Conservation (phyloP, 2,888 invertebrate species). For the Eulithis prunata region DNA sequence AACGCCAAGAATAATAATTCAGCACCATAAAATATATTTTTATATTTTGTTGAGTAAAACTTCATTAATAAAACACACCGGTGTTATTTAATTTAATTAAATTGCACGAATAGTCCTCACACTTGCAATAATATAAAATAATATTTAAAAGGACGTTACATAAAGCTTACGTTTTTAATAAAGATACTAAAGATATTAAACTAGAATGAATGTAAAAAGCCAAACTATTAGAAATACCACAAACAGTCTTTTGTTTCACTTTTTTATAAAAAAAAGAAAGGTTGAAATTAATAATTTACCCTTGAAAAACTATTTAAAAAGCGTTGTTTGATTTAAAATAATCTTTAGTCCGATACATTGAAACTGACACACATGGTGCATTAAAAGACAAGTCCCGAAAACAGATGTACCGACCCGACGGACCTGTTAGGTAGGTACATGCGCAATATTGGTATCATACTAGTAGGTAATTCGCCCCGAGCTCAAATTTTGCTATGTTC, state of each 20-base stretch:
- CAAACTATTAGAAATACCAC: constrained; percentile 10
- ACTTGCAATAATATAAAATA: constrained; percentile 15
- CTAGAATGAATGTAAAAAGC: constrained; percentile 10
- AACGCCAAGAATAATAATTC: constrained; percentile 24
- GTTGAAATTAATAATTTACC: not conserved
- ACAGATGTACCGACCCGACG: not conserved
- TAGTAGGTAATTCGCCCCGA: too few relatives aligned
- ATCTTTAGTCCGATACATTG: constrained; percentile 19
- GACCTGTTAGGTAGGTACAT: too few relatives aligned
- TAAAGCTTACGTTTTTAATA: not conserved
- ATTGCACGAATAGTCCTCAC: constrained; percentile 34
- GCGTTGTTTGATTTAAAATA: constrained; percentile 3
- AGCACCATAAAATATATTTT: constrained; percentile 26
- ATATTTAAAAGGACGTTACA: constrained; percentile 1
- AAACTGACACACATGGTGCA: constrained; percentile 6
- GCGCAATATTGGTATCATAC: too few relatives aligned
- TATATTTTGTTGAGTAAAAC: constrained; percentile 9
- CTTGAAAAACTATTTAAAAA: not conserved
- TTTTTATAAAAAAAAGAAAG: not conserved
- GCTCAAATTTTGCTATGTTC: too few relatives aligned
- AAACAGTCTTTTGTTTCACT: constrained; percentile 14
- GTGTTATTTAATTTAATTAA: constrained; percentile 21
- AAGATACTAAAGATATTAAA: constrained; percentile 5
- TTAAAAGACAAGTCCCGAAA: not conserved
- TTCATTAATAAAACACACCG: constrained; percentile 12